Evolutionary conservation across 2,113 vertebrate species (phyloP), one percentile per base, ranked within the genome.

Genomic region (Nerophis lumbriciformis): DNA sequence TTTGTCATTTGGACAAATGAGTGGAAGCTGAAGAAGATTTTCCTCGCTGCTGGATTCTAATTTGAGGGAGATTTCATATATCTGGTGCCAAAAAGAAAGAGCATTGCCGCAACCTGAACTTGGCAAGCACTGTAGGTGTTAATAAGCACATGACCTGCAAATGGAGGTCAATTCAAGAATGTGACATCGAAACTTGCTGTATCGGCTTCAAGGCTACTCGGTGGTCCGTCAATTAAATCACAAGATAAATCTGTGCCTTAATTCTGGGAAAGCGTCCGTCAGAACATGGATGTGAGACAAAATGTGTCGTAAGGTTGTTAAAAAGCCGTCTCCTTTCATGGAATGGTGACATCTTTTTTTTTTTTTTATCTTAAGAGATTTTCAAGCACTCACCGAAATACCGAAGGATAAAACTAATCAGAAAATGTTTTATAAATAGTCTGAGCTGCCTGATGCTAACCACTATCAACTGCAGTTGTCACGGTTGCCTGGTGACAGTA

Each of bases 91-190:
- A 38, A 47, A 63, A 62, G 58, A 78, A 75, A 16, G 6, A 76
- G 42, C 9, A 45, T 57, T 47, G 49, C 38, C 52, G 37, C 12
- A 19, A 67, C 53, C 55, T 63, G 9, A 67, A 56, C 12, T 66
- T 70, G 57, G 39, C 45, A 64, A 62, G 38, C 28, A 28, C 28
- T 4, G 28, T 54, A 78, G 72, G 71, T 80, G 77, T 75, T 68
- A 55, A 63, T 63, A 75, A 68, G 66, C 48, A 56, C 59, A 45
- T 51, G 61, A 70, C 54, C 68, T 61, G 53, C 80, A 77, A 78
- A 68, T 21, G 9, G 65, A 61, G 39, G 62, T 71, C 8, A 49
- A 65, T 42, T 4, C 39, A 7, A 38, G 28, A 49, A 42, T 64
- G n/a, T 44, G n/a, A 44, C 38, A 57, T 16, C 19, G 55, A 57